Evolutionary conservation across 2,113 vertebrate genomes (phyloP), one percentile per base, ranked within the genome.

Genomic region (Lontra canadensis): DNA sequence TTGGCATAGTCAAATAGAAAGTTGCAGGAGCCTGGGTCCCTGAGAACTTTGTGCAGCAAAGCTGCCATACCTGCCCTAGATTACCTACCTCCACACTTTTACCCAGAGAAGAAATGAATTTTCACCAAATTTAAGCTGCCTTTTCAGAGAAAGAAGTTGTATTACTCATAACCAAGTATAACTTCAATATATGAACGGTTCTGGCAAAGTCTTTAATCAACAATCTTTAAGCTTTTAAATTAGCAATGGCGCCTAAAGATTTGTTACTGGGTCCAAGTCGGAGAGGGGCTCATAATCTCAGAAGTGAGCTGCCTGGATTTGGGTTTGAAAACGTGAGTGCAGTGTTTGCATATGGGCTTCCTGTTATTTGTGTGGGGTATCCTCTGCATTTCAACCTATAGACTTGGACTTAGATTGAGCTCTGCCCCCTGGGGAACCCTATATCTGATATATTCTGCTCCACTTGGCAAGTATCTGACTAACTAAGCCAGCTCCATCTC

Each of bases 341-440:
- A 13, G 34, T 61, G 29, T 88, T 90, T 92, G 59, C 63, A 36
- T 65, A 12, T 31, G 4, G 74, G 78, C 71, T 87, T 71, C 63
- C 21, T 55, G 6, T 31, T 94, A 63, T 59, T 63, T 82, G 59
- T 14, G 57, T 7, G 80, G 20, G 36, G 82, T 23, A 44, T 52
- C 44, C 39, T 88, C 36, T 93, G 25, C 15, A 14, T 80, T 86
- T 82, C 59, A 94, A 10, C 65, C 55, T 78, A 63, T 15, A 44
- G 76, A 44, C 49, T 90, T 90, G 83, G 63, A 80, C 63, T 95
- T 74, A n/a, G 39, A n/a, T 88, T 49, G 90, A 93, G 17, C 29
- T 61, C 14, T 17, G 23, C 23, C 52, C 42, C 49, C 23, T 36
- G 42, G 52, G 44, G 55, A 59, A 57, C 18, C 6, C 21, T 76